A percentile compares a stretch with the other conserved stretches of the same genome.
Evolutionary conservation across 2,888 invertebrate species (phyloP).

Genomic region (Drosophila mimica): DNA sequence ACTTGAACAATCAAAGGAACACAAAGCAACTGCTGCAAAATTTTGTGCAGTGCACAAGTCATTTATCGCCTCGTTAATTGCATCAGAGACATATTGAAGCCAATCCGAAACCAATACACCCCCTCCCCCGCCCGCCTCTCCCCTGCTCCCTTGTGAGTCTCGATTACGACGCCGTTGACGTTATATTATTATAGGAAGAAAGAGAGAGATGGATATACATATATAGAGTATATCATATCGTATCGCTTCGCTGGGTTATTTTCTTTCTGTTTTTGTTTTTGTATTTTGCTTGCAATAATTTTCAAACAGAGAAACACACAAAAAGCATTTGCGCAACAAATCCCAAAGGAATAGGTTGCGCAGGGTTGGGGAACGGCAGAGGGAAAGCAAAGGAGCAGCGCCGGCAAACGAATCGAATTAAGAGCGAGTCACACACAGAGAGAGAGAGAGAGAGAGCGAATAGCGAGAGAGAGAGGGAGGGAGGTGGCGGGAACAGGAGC

Average conservation of each 20-base stretch:
- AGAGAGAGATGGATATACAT: neutral
- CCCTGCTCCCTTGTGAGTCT: neutral
- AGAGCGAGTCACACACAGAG: constrained; percentile 65
- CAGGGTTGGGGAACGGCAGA: constrained; percentile 11
- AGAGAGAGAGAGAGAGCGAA: neutral
- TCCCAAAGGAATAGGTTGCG: constrained; percentile 44
- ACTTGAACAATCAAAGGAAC: neutral
- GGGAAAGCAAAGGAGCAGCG: constrained; percentile 56
- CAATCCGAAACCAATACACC: constrained; percentile 26
- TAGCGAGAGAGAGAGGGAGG: constrained; percentile 32
- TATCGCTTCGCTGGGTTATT: constrained; percentile 25
- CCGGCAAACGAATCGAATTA: constrained; percentile 84
- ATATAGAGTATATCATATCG: constrained; percentile 22
- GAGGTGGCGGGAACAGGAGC: constrained; percentile 1
- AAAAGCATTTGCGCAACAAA: constrained; percentile 80
- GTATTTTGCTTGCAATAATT: constrained; percentile 74
- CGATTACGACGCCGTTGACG: constrained; percentile 25
- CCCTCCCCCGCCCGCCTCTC: neutral
- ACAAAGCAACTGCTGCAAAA: neutral
- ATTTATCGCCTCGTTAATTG: constrained; percentile 69
- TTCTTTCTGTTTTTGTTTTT: constrained; percentile 29
- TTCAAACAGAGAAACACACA: constrained; percentile 79
- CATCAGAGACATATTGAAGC: constrained; percentile 63
- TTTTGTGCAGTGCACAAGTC: constrained; percentile 40
- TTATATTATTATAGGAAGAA: constrained; percentile 18